These are phyloP conservation scores for Merluccius polli DNA, from an alignment of 2,797 vertebrate species.

Conservation along the genomic window DNA sequence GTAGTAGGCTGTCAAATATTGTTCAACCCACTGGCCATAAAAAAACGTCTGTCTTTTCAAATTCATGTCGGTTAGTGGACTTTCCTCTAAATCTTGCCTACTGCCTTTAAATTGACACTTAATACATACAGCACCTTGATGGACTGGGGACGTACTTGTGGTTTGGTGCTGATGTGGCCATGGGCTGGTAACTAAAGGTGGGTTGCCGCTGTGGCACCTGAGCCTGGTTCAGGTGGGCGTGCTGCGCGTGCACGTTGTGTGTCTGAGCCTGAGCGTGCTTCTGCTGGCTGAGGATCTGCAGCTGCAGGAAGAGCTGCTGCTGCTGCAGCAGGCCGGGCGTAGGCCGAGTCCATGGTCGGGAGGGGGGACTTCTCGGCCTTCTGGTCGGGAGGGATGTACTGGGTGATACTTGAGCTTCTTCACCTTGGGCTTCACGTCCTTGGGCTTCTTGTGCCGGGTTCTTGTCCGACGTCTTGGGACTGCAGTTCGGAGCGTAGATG, in stretches of 20 bases:
- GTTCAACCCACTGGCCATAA: no score
- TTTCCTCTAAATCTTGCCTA: no score
- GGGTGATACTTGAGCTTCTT: conserved; percentile 98
- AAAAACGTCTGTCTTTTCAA: no score
- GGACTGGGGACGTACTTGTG: conserved; percentile 79
- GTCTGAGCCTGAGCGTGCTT: conserved; percentile 77
- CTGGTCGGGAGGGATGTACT: conserved; percentile 98
- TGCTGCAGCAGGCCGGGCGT: conserved; percentile 94
- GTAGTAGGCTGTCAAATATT: no score
- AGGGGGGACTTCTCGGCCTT: conserved; percentile 89
- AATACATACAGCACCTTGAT: no score
- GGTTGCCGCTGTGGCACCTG: conserved; percentile 74
- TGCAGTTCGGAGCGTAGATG: conserved; percentile 42
- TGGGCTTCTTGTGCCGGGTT: conserved; percentile 95
- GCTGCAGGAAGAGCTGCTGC: conserved; percentile 96
- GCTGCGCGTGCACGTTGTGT: conserved; percentile 64
- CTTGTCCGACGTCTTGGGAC: conserved; percentile 89
- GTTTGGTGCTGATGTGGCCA: conserved; percentile 67
- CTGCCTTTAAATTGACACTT: no score
- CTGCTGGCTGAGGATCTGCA: conserved; percentile 98
- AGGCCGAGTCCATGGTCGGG: conserved; percentile 97
- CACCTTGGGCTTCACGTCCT: conserved; percentile 92
- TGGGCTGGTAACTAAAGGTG: conserved; percentile 82
- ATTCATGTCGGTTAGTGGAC: no score
- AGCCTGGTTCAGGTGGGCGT: conserved; percentile 25